A percentile compares a stretch with the other conserved stretches of the same genome.
Conservation (phyloP, 92 coral and sea anemone species). For the Scolanthus callimorphus region DNA sequence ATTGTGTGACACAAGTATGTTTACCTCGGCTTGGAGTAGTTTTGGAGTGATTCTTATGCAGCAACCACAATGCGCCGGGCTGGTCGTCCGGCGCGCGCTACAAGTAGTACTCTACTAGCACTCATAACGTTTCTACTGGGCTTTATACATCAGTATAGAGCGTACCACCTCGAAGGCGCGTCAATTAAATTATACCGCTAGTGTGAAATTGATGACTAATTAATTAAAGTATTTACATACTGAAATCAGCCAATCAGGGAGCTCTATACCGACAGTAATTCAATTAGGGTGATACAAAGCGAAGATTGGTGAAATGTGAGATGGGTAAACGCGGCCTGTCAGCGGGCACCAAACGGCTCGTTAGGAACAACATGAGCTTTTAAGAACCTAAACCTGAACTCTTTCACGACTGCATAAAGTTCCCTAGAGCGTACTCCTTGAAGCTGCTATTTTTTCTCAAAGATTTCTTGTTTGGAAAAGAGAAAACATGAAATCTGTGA, state of each 20-base stretch:
- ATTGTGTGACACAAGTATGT: constrained; percentile 25
- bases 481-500: no score
- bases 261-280: constrained; percentile 61
- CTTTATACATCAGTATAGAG: constrained; percentile 24
- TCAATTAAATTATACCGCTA: constrained; percentile 90
- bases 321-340: constrained; percentile 79
- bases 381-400: no score
- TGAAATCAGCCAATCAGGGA: constrained; percentile 61
- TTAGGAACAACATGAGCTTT: constrained; percentile 97
- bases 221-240: constrained; percentile 92
- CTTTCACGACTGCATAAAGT: no score
- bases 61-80: no score
- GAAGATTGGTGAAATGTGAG: constrained; percentile 66
- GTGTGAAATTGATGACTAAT: constrained; percentile 97
- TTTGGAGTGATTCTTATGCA: no score
- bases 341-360: constrained; percentile 84
- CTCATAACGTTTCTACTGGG: background rate
- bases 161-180: constrained; percentile 72
- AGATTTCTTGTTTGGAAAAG: no score
- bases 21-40: constrained; percentile 11
- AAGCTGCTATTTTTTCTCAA: no score
- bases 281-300: constrained; percentile 86
- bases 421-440: no score
- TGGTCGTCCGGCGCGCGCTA: background rate
- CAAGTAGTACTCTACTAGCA: background rate